Evolutionary conservation across 2,113 vertebrate genomes (phyloP).

Genomic region (human): DNA sequence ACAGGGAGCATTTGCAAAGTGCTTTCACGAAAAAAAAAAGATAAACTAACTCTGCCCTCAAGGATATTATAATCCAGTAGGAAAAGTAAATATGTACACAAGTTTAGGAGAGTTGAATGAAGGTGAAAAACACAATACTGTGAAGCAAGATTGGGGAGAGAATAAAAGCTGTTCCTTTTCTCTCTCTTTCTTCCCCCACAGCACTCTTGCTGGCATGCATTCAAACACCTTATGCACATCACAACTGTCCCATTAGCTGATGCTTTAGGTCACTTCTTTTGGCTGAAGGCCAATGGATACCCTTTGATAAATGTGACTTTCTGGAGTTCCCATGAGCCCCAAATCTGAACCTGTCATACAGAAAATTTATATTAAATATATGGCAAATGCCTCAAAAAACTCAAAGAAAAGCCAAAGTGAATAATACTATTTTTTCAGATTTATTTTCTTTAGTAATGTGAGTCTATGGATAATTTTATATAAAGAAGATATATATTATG

Average conservation of each 20-base stretch:
- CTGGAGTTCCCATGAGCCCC: background rate
- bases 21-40: background rate
- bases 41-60: background rate
- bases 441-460: constrained; percentile 2
- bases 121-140: background rate
- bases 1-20: background rate
- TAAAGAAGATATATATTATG: background rate
- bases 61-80: background rate
- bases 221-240: background rate
- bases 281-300: background rate
- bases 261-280: background rate
- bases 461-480: background rate
- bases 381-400: background rate
- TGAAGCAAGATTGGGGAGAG: background rate
- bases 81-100: background rate
- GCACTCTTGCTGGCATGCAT: background rate
- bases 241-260: background rate
- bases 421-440: background rate
- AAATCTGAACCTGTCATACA: background rate
- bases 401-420: background rate
- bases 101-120: background rate
- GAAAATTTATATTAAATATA: constrained; percentile 19
- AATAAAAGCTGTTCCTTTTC: background rate
- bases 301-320: background rate
- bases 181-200: background rate